Evolutionary conservation across 2,113 vertebrate genomes (phyloP).

Genomic region (Prunella himalayana): DNA sequence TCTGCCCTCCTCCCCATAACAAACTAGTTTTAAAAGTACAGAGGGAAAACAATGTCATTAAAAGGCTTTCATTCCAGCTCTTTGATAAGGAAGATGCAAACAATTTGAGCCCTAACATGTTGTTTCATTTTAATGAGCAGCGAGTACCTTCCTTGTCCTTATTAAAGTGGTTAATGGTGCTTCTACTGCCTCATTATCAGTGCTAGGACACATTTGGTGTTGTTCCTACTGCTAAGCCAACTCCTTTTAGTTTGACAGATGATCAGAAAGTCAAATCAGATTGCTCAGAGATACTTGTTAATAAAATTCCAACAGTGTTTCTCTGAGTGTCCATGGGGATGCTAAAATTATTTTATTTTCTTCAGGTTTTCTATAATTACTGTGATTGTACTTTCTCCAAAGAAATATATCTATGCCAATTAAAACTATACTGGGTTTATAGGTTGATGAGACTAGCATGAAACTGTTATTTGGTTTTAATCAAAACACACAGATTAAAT

Average conservation of each 20-base stretch:
- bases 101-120: slow-evolving; percentile 63
- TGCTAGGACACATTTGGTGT: slow-evolving; percentile 3
- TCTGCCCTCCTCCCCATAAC: neutral
- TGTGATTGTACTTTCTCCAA: slow-evolving; percentile 54
- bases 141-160: slow-evolving; percentile 68
- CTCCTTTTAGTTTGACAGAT: slow-evolving; percentile 68
- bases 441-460: slow-evolving; percentile 56
- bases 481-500: slow-evolving; percentile 60
- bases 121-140: slow-evolving; percentile 74
- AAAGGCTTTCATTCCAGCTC: slow-evolving; percentile 58
- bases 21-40: slow-evolving; percentile 12
- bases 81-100: slow-evolving; percentile 70
- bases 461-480: slow-evolving; percentile 56
- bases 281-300: slow-evolving; percentile 65
- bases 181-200: slow-evolving; percentile 73
- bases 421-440: slow-evolving; percentile 49
- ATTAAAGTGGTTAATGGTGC: slow-evolving; percentile 71
- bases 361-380: slow-evolving; percentile 64
- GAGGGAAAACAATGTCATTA: slow-evolving; percentile 47
- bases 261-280: slow-evolving; percentile 75
- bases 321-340: slow-evolving; percentile 38
- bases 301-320: slow-evolving; percentile 68
- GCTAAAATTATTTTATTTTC: slow-evolving; percentile 66
- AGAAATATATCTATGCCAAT: slow-evolving; percentile 51
- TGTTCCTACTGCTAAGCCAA: slow-evolving; percentile 49